phyloP scores from a whole-genome alignment of 2,113 vertebrate species.

The Leucoraja erinaceus region DNA sequence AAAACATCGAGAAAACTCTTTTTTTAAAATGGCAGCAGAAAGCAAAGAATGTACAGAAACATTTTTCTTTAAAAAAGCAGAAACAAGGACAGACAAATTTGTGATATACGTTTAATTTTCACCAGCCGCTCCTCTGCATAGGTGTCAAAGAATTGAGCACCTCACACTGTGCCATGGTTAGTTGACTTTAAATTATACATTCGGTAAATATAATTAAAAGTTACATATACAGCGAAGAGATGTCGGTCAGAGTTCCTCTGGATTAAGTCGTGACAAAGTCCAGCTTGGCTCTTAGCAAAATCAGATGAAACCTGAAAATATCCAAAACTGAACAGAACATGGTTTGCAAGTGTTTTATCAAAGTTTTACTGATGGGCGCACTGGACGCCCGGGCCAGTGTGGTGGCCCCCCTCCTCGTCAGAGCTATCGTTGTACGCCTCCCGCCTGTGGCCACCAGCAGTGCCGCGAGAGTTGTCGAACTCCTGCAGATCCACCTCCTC shows the following conservation, averaged over 20 bases:
- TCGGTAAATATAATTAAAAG: slow-evolving; percentile 86
- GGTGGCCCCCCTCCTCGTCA: slow-evolving; percentile 89
- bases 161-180: slow-evolving; percentile 57
- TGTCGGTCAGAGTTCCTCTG: slow-evolving; percentile 65
- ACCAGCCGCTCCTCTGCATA: slow-evolving; percentile 38
- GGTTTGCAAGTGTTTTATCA: slow-evolving; percentile 43
- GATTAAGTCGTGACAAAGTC: slow-evolving; percentile 55
- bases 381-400: slow-evolving; percentile 86
- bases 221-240: slow-evolving; percentile 77
- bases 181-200: slow-evolving; percentile 91
- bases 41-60: slow-evolving; percentile 66
- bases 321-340: slow-evolving; percentile 47
- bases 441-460: slow-evolving; percentile 76
- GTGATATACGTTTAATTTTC: slow-evolving; percentile 33
- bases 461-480: slow-evolving; percentile 80
- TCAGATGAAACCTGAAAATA: slow-evolving; percentile 56
- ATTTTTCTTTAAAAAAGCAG: slow-evolving; percentile 76
- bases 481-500: slow-evolving; percentile 95
- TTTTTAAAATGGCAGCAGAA: slow-evolving; percentile 34
- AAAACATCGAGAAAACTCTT: slow-evolving; percentile 16
- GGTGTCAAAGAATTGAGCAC: slow-evolving; percentile 60
- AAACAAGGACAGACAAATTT: slow-evolving; percentile 49
- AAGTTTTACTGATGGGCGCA: slow-evolving; percentile 88
- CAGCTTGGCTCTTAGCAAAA: slow-evolving; percentile 55
- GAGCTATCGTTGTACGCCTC: slow-evolving; percentile 97